phyloP scores from a whole-genome alignment of 2,797 vertebrate species.

The Mormyrops boulengeri region DNA sequence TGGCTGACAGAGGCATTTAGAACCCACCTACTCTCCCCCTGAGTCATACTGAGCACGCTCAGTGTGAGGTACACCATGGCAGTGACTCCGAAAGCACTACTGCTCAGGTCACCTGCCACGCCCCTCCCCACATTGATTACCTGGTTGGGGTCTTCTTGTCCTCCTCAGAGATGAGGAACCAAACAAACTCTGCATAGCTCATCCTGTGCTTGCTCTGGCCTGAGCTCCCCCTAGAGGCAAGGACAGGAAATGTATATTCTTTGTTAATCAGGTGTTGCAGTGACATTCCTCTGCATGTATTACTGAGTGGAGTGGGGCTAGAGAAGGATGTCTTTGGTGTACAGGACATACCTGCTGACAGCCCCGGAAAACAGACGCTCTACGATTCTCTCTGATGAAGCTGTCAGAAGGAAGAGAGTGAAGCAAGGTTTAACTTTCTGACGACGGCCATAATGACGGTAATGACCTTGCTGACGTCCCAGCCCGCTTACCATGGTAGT shows the following conservation, averaged over 20 bases:
- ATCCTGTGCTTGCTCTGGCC: conserved; percentile 87
- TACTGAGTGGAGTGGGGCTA: not conserved
- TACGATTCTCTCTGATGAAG: conserved; percentile 89
- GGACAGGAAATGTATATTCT: not conserved
- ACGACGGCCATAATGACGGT: not conserved
- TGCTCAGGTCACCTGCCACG: not conserved
- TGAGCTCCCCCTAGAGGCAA: conserved; percentile 70
- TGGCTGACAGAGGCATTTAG: not conserved
- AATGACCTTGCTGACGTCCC: not conserved
- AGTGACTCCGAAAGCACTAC: not conserved
- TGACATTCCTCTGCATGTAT: not conserved
- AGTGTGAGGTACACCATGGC: not conserved
- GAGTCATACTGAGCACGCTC: not conserved
- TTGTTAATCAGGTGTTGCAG: not conserved
- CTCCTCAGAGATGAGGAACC: conserved; percentile 96
- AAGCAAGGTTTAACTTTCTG: conserved; percentile 4
- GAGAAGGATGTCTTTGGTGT: conserved; percentile 34
- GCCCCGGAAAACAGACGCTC: conserved; percentile 94
- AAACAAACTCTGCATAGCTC: conserved; percentile 98
- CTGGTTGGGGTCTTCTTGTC: conserved; percentile 95
- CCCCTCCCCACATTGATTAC: conserved; percentile 48
- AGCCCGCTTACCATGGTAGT: conserved; percentile 79
- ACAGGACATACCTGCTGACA: conserved; percentile 80
- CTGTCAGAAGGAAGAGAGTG: conserved; percentile 51
- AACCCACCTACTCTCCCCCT: not conserved